Base-by-base conservation (phyloP, 2,113 vertebrate genomes). In the Haemorhous mexicanus region DNA sequence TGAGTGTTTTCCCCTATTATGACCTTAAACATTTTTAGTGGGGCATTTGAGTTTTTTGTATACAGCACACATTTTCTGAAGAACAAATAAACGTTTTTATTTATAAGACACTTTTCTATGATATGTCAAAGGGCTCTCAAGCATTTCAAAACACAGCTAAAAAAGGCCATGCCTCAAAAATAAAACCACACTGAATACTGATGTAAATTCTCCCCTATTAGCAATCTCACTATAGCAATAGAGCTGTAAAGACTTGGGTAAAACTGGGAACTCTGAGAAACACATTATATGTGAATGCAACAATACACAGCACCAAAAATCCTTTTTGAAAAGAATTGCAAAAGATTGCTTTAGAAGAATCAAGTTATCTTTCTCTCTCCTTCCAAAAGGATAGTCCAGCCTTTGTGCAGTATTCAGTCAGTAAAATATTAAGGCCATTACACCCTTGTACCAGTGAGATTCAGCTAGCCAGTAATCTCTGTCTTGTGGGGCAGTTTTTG, bases 361-460 rank as follows among this genome's bases (percentile, higher is more conserved):
- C 5, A 44, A 62, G 6, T 17, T 30, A 7, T 16, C 14, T 49
- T 35, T 37, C 58, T 46, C 26, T 30, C 41, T 43, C 11, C 30
- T 68, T 61, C 20, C 24, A 53, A 9, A 16, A 47, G 11, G 13
- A 44, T 4, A 55, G 13, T 30, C 39, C 68, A 49, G 53, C 10
- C 11, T 56, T 44, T 58, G 23, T 43, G 33, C 23, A 72, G 3
- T 8, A 52, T 39, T 50, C 41, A 73, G 37, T 32, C 75, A 78
- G 53, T 52, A 32, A 49, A 32, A 44, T 5, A 13, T 13, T 47
- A n/a, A 67, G 37, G 50, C 10, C 35, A 33, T n/a, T 35, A 32
- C 16, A 41, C 1, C 5, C 20, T 22, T 0, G 0, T 11, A 12
- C 14, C 50, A 67, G 6, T 21, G 46, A 46, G 56, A 69, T 30